Conservation (phyloP, 2,888 invertebrate species). For the Auanema freiburgensis region DNA sequence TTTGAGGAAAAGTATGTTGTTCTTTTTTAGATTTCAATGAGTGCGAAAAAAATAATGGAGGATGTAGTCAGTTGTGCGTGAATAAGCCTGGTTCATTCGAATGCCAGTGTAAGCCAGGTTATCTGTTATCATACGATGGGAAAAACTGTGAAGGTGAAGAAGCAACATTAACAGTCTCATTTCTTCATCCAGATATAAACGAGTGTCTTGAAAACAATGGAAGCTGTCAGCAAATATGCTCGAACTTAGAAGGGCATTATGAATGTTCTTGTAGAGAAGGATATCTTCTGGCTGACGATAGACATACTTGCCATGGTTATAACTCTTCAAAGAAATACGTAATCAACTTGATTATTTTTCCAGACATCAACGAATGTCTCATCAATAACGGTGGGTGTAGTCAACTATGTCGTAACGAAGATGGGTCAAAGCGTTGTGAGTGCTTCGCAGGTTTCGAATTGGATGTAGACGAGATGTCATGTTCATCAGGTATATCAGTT, state of each 20-base stretch:
- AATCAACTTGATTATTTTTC: neutral
- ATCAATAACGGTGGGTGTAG: constrained; percentile 58
- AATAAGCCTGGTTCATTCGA: constrained; percentile 79
- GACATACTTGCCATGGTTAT: constrained; percentile 78
- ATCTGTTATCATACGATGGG: constrained; percentile 58
- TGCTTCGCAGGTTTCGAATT: constrained; percentile 63
- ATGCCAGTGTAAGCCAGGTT: constrained; percentile 79
- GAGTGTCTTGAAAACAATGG: constrained; percentile 80
- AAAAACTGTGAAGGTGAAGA: constrained; percentile 49
- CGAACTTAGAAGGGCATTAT: constrained; percentile 81
- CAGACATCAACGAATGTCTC: constrained; percentile 74
- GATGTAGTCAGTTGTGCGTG: constrained; percentile 83
- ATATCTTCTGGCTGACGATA: constrained; percentile 79
- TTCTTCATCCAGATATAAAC: constrained; percentile 77
- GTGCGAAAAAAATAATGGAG: constrained; percentile 78
- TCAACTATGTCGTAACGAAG: constrained; percentile 77
- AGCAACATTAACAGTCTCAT: neutral
- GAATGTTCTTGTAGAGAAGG: constrained; percentile 81
- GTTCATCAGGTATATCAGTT: constrained; percentile 29
- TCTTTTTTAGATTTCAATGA: constrained; percentile 76
- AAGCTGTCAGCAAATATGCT: constrained; percentile 83
- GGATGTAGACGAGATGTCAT: constrained; percentile 60
- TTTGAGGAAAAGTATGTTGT: too few relatives aligned
- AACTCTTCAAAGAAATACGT: neutral
- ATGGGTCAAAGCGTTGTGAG: constrained; percentile 78